Evolutionary conservation across 2,113 vertebrate species (phyloP), one percentile per base, ranked within the genome.

Genomic region (Nestor notabilis): DNA sequence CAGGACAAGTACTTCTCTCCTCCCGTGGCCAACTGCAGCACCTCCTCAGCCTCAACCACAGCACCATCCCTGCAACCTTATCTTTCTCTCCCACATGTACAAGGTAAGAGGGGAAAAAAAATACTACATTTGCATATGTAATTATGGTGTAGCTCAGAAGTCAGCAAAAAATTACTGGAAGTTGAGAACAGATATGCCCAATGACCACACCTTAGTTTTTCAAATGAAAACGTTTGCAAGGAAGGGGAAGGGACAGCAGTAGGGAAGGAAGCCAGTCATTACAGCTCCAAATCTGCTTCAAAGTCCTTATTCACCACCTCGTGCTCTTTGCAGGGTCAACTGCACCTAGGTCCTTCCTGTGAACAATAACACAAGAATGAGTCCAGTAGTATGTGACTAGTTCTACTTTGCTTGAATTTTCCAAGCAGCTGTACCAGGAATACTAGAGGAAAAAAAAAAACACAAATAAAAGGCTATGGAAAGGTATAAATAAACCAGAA

Each of bases 91-190:
- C 74, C 96, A 97, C 43, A 94, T 68, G 83, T 41, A n/a, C 81
- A 95, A 97, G 95, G 95, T 94, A 96, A 91, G 69, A 87, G 49
- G 58, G 3, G 2, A 4, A 6, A 58, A 76, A 89, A 80, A 68
- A 21, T 1, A 41, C 39, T 87, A 70, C 74, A 96, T 97, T 97
- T 97, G 96, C 96, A 97, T 96, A 95, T 84, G 81, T 41, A 96
- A 95, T 95, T 95, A 96, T 12, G 43, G 61, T 64, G 61, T 72
- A 87, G 81, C n/a, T 96, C 91, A 71, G 69, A 61, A 91, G 74
- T 69, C 44, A 89, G 78, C 74, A 95, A 93, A 97, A 97, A 97
- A 96, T 96, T 97, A 96, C 94, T 97, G 95, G 96, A 97, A 97
- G 95, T 97, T 94, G 93, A 84, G 56, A 87, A 95, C 50, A 96